These are phyloP conservation scores for Spodoptera littoralis DNA, from an alignment of 2,888 invertebrate species.

Conservation along the genomic window DNA sequence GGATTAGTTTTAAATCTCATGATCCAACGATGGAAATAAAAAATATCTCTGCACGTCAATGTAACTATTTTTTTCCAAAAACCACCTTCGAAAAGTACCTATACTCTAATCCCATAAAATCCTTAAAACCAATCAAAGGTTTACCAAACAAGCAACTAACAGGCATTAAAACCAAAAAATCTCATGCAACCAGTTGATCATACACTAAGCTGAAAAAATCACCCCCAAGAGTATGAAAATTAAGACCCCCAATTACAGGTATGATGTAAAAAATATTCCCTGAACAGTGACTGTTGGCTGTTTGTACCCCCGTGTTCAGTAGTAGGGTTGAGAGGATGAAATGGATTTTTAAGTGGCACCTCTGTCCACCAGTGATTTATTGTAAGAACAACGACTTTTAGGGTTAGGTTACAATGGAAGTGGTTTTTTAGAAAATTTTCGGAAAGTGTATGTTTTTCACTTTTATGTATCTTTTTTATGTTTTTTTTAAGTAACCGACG, in stretches of 20 bases:
- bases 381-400: conserved; percentile 69
- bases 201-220: conserved; percentile 43
- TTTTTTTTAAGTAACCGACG: too few relatives aligned
- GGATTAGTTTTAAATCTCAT: background rate
- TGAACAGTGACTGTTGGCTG: conserved; percentile 60
- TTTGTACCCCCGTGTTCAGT: conserved; percentile 54
- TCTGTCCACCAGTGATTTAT: conserved; percentile 76
- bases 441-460: too few relatives aligned
- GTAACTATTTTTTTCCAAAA: too few relatives aligned
- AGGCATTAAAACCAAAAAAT: too few relatives aligned
- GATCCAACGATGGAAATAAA: background rate
- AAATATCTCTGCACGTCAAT: too few relatives aligned
- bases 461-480: too few relatives aligned
- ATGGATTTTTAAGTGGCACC: conserved; percentile 82
- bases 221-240: conserved; percentile 43
- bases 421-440: conserved; percentile 16
- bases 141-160: too few relatives aligned
- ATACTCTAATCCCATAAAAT: background rate
- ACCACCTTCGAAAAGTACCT: too few relatives aligned
- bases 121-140: conserved; percentile 15
- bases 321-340: conserved; percentile 62
- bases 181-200: too few relatives aligned
- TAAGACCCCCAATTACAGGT: conserved; percentile 53
- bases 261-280: conserved; percentile 63
- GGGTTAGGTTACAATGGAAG: conserved; percentile 57